Percentiles rank a stretch among this genome's conserved stretches.
Evolutionary conservation across 2,888 invertebrate species (phyloP).

Genomic region (Metalampra italica): DNA sequence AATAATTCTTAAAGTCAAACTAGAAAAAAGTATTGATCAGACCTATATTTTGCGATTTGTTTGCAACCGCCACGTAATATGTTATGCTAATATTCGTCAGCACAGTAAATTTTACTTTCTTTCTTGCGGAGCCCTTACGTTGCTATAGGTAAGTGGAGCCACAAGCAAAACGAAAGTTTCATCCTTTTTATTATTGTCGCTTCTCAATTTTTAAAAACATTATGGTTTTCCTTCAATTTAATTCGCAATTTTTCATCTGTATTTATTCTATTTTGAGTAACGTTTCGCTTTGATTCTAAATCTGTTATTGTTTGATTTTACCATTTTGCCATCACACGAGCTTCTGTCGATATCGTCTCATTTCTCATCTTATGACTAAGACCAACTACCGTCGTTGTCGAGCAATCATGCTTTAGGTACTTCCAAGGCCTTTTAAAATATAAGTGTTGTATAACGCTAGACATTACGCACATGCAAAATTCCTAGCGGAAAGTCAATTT

Average conservation of each 20-base stretch:
- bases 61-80: constrained; percentile 48
- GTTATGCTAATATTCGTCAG: constrained; percentile 59
- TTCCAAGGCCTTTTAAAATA: constrained; percentile 23
- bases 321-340: constrained; percentile 45
- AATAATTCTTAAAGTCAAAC: constrained; percentile 12
- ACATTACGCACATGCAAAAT: background rate
- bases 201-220: constrained; percentile 42
- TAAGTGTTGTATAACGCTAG: background rate
- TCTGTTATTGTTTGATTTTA: constrained; percentile 47
- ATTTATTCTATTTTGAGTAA: constrained; percentile 67
- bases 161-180: constrained; percentile 52
- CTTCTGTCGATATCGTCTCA: constrained; percentile 44
- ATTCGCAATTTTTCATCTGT: constrained; percentile 50
- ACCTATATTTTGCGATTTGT: constrained; percentile 34
- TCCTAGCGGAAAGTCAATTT: background rate
- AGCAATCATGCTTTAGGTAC: constrained; percentile 40
- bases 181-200: constrained; percentile 55
- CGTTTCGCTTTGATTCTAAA: constrained; percentile 75
- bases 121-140: constrained; percentile 79
- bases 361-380: constrained; percentile 25
- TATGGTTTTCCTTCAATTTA: constrained; percentile 44
- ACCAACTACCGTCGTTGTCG: constrained; percentile 20
- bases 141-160: constrained; percentile 76
- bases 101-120: constrained; percentile 77
- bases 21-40: constrained; percentile 14